Percentiles rank a stretch among this genome's conserved stretches.
These are phyloP conservation scores for Amiota communis DNA, from an alignment of 2,888 invertebrate genomes.

Conservation along the genomic window DNA sequence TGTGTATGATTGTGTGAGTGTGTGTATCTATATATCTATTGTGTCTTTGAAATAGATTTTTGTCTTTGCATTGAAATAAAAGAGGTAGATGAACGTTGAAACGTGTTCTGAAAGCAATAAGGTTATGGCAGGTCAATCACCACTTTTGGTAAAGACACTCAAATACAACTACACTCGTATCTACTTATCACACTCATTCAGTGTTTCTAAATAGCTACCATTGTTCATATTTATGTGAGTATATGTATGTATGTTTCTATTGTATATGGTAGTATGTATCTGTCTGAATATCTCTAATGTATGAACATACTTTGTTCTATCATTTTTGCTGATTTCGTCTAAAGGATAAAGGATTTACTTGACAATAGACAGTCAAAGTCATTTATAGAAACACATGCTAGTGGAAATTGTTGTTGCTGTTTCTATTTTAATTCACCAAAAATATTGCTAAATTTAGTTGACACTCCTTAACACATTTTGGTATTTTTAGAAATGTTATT, in stretches of 20 bases:
- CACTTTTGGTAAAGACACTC: conserved; percentile 9
- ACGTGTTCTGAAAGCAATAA: conserved; percentile 5
- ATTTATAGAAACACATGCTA: too few species aligned
- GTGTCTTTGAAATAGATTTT: conserved; percentile 1
- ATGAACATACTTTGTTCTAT: too few species aligned
- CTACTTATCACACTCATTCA: not conserved
- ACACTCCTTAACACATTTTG: too few species aligned
- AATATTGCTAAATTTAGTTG: too few species aligned
- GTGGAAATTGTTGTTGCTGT: too few species aligned
- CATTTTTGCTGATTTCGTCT: conserved; percentile 6
- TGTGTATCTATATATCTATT: not conserved
- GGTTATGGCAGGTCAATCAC: conserved; percentile 26
- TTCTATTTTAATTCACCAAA: too few species aligned
- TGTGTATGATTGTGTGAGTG: not conserved
- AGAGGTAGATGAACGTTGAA: conserved; percentile 12
- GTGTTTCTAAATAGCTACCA: conserved; percentile 5
- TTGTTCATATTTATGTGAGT: conserved; percentile 22
- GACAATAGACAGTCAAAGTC: not conserved
- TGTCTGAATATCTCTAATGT: not conserved
- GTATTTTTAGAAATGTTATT: too few species aligned
- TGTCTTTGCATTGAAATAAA: not conserved
- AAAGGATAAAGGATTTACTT: conserved; percentile 4
- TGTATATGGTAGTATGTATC: too few species aligned
- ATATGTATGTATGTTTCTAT: not conserved
- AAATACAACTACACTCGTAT: not conserved